Evolutionary conservation across 2,888 invertebrate genomes (phyloP).

Genomic region (Sicus ferrugineus): DNA sequence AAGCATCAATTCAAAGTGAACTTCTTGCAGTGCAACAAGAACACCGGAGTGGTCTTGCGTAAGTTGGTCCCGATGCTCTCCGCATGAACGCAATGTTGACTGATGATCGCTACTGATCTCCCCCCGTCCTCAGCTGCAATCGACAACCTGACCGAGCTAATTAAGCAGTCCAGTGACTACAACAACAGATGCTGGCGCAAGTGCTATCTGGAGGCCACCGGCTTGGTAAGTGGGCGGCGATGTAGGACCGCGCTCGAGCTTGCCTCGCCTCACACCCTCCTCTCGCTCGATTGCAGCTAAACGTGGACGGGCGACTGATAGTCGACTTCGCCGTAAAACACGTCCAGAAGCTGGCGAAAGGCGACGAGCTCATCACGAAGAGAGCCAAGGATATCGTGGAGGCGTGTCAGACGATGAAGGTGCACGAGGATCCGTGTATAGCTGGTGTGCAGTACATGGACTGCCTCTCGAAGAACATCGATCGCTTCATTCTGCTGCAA

Average conservation of each 20-base stretch:
- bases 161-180: not conserved
- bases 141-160: not conserved
- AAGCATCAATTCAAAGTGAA: not conserved
- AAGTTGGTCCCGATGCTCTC: not conserved
- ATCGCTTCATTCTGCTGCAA: no score
- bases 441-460: not conserved
- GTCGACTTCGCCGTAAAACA: not conserved
- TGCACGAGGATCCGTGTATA: not conserved
- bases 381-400: not conserved
- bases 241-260: not conserved
- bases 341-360: not conserved
- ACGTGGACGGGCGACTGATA: not conserved
- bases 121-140: not conserved
- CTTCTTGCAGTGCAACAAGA: not conserved
- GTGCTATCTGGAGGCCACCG: not conserved
- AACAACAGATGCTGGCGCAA: conserved; percentile 13
- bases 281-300: not conserved
- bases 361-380: not conserved
- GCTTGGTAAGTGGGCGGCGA: conserved; percentile 1
- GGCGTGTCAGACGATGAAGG: not conserved
- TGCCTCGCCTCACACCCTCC: not conserved
- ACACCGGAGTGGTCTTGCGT: not conserved
- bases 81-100: not conserved
- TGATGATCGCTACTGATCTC: not conserved
- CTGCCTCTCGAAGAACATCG: not conserved